Conservation (phyloP, 2,797 vertebrate species). For the Huso huso region DNA sequence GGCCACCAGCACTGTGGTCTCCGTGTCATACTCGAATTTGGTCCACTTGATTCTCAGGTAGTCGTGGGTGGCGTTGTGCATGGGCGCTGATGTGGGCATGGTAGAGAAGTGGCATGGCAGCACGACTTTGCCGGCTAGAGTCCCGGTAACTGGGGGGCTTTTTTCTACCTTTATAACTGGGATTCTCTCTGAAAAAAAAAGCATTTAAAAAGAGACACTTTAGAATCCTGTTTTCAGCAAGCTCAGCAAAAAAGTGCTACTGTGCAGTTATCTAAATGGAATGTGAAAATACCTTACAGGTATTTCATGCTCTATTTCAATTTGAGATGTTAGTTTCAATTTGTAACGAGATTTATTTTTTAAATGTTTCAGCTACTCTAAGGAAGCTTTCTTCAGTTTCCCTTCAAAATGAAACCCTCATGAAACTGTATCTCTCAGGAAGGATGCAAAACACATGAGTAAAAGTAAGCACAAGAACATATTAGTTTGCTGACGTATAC, state of each 20-base stretch:
- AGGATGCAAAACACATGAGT: too few species aligned
- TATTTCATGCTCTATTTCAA: neutral
- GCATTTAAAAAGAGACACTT: constrained; percentile 13
- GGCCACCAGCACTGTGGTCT: constrained; percentile 83
- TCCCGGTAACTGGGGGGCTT: constrained; percentile 64
- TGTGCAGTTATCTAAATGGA: neutral
- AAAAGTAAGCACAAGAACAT: too few species aligned
- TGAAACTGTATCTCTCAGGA: neutral
- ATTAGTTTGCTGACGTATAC: too few species aligned
- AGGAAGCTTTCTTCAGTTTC: neutral
- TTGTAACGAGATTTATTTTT: neutral
- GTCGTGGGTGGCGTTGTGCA: constrained; percentile 57
- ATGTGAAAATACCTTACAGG: neutral
- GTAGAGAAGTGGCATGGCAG: constrained; percentile 87
- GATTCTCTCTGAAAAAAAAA: constrained; percentile 20
- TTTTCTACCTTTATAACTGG: constrained; percentile 46
- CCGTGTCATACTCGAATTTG: constrained; percentile 71
- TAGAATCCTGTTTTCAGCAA: neutral
- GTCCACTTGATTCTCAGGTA: constrained; percentile 93
- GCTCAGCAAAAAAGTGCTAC: too few species aligned
- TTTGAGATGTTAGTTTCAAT: neutral
- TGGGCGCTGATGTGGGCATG: constrained; percentile 70
- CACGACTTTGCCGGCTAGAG: constrained; percentile 77
- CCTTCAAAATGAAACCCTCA: neutral
- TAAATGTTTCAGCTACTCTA: too few species aligned